Evolutionary conservation across 2,797 vertebrate species (phyloP).

Genomic region (Sphenopsis melanotis): DNA sequence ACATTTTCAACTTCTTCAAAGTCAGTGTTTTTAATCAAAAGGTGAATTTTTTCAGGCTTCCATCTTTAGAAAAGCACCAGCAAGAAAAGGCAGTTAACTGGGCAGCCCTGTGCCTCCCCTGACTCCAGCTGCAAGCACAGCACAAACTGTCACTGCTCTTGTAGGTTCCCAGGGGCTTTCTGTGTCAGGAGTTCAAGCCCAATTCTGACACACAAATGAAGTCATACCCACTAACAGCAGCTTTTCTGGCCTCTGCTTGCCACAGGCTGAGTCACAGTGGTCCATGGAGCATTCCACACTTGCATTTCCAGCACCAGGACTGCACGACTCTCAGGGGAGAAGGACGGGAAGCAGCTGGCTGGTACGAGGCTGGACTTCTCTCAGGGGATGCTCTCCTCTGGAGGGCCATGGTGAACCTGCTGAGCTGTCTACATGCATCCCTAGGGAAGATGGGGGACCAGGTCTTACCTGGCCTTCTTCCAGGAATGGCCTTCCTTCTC

Average conservation of each 20-base stretch:
- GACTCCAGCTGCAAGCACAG: background rate
- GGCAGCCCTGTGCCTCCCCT: background rate
- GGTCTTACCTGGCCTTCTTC: background rate
- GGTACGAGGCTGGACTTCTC: too few species aligned
- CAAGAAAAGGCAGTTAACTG: background rate
- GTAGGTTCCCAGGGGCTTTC: background rate
- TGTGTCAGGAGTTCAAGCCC: background rate
- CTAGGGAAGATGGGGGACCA: fast-evolving
- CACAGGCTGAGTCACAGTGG: background rate
- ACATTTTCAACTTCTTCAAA: background rate
- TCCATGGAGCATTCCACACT: background rate
- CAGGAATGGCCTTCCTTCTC: background rate
- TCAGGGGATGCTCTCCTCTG: background rate
- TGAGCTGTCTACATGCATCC: background rate
- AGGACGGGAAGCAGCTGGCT: background rate
- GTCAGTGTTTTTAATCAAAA: background rate
- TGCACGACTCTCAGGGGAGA: fast-evolving
- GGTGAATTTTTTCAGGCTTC: background rate
- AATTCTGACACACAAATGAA: background rate
- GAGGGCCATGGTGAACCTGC: background rate
- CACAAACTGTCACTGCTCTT: background rate
- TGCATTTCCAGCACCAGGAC: background rate
- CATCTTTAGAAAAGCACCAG: background rate
- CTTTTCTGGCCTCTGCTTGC: background rate
- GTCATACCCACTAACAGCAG: background rate